These are phyloP conservation scores for Hiodon tergisus DNA, from an alignment of 2,113 vertebrate species.

Conservation along the genomic window DNA sequence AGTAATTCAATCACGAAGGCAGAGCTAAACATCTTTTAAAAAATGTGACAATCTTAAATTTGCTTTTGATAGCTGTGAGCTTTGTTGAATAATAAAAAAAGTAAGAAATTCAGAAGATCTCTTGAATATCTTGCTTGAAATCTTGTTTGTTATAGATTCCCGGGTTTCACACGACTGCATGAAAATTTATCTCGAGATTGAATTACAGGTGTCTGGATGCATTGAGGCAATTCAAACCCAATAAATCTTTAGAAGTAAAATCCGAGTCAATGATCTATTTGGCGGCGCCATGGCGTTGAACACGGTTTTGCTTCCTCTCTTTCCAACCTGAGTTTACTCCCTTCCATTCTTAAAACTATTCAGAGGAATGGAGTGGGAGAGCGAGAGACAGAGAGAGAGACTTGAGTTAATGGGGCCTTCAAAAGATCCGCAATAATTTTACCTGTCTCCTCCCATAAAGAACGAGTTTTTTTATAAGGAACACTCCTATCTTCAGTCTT, in stretches of 20 bases:
- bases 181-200: background rate
- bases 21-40: slow-evolving; percentile 33
- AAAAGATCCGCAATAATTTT: too few species aligned
- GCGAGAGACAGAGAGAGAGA: background rate
- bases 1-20: slow-evolving; percentile 49
- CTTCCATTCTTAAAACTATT: background rate
- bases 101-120: background rate
- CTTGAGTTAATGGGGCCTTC: background rate
- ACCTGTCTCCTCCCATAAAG: too few species aligned
- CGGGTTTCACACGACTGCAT: background rate
- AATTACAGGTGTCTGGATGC: slow-evolving; percentile 22
- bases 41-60: slow-evolving; percentile 28
- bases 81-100: too few species aligned
- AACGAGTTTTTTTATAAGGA: too few species aligned
- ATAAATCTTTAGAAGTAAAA: slow-evolving; percentile 2
- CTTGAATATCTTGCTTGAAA: background rate
- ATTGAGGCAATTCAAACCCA: slow-evolving; percentile 14
- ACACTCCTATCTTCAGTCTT: too few species aligned
- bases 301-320: background rate
- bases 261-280: background rate
- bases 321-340: slow-evolving; percentile 1
- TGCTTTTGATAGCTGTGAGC: slow-evolving; percentile 26
- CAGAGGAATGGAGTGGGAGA: background rate
- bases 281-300: background rate
- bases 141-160: background rate